Conservation (phyloP, 1,140 invertebrate species). For the Lepidurus couesii region DNA sequence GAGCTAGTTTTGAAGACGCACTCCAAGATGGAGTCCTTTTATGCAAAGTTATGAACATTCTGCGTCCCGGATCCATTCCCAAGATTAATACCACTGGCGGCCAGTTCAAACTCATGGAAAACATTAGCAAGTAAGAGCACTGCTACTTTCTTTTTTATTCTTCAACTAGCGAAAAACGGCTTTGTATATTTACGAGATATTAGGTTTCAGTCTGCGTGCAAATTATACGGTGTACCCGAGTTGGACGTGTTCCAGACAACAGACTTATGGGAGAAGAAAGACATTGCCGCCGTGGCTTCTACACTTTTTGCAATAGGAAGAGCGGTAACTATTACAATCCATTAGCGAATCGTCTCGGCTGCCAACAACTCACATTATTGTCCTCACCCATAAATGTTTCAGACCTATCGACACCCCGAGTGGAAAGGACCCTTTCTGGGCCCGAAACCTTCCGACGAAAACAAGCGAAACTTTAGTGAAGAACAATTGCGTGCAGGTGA, state of each 20-base stretch:
- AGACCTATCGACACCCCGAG: constrained; percentile 82
- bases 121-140: constrained; percentile 70
- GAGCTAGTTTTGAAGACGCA: constrained; percentile 64
- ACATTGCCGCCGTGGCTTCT: constrained; percentile 79
- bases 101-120: constrained; percentile 94
- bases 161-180: not conserved
- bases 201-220: constrained; percentile 81
- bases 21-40: constrained; percentile 79
- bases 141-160: not conserved
- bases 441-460: constrained; percentile 76
- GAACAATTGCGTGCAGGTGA: constrained; percentile 79
- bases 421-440: constrained; percentile 79
- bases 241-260: constrained; percentile 90
- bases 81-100: constrained; percentile 84
- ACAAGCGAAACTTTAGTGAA: constrained; percentile 81
- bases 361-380: not conserved
- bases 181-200: constrained; percentile 38
- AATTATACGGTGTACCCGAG: constrained; percentile 79
- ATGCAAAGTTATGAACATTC: constrained; percentile 84
- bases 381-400: constrained; percentile 28
- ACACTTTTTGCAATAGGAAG: constrained; percentile 83
- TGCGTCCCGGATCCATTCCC: constrained; percentile 68
- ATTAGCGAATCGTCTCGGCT: constrained; percentile 16
- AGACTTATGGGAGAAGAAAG: constrained; percentile 88
- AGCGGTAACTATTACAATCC: constrained; percentile 55